These are phyloP conservation scores for Eutrigla gurnardus DNA, from an alignment of 2,797 vertebrate species.

Conservation along the genomic window DNA sequence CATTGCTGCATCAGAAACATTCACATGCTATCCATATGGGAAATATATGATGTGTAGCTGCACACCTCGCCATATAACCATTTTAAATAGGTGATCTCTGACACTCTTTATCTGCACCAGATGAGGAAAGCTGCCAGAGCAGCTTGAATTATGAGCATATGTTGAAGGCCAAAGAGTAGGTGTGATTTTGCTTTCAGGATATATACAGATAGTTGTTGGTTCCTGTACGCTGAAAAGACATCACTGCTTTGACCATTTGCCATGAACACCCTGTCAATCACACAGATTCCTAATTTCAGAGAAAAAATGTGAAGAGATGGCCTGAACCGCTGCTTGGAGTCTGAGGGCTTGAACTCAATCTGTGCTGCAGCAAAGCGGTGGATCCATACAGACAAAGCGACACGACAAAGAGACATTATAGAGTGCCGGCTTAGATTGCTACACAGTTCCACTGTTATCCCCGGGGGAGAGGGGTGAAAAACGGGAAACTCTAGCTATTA, in stretches of 20 bases:
- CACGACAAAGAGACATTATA: slow-evolving; percentile 44
- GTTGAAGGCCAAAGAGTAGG: slow-evolving; percentile 43
- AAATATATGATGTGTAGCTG: slow-evolving; percentile 7
- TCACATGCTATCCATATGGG: slow-evolving; percentile 10
- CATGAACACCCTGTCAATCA: slow-evolving; percentile 70
- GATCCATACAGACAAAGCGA: slow-evolving; percentile 22
- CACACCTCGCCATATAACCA: slow-evolving; percentile 6
- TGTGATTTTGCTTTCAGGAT: slow-evolving; percentile 37
- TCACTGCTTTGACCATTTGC: slow-evolving; percentile 53
- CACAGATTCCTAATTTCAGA: slow-evolving; percentile 48
- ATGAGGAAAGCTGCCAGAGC: slow-evolving; percentile 1
- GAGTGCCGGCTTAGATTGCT: slow-evolving; percentile 58
- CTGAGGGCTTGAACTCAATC: slow-evolving; percentile 79
- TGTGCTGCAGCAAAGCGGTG: slow-evolving; percentile 49
- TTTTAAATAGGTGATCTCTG: slow-evolving; percentile 28
- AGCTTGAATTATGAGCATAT: slow-evolving; percentile 32
- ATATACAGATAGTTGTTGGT: neutral
- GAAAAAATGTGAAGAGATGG: slow-evolving; percentile 55
- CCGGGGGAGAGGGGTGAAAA: slow-evolving; percentile 45
- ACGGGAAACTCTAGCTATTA: slow-evolving; percentile 60
- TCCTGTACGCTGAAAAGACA: slow-evolving; percentile 43
- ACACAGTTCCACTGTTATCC: slow-evolving; percentile 58
- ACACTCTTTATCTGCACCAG: slow-evolving; percentile 4
- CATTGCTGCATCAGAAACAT: neutral
- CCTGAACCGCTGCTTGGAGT: slow-evolving; percentile 47